Percentiles rank a stretch among this genome's conserved stretches.
phyloP scores from a whole-genome alignment of 2,797 vertebrate species.

The Mormyrus hasselquistii region DNA sequence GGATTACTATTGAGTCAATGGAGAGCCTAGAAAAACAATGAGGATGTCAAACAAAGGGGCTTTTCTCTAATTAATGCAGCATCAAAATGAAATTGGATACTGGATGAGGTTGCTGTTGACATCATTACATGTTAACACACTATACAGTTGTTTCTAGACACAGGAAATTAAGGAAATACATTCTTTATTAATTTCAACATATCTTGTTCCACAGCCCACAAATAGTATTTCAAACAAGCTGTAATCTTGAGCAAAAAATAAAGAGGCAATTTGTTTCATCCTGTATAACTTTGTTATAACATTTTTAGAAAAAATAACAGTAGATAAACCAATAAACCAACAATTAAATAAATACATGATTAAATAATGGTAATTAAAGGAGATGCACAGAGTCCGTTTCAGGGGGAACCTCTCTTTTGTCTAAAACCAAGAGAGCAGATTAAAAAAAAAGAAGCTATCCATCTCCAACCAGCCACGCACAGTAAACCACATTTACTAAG shows the following conservation, averaged over 20 bases:
- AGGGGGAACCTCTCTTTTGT: constrained; percentile 17
- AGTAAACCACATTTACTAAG: constrained; percentile 8
- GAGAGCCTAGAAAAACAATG: background rate
- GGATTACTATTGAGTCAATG: background rate
- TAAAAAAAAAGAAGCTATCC: background rate
- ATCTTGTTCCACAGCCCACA: constrained; percentile 41
- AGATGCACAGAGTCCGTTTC: constrained; percentile 29
- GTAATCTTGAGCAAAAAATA: constrained; percentile 41
- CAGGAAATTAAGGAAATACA: constrained; percentile 44
- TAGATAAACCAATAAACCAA: constrained; percentile 28
- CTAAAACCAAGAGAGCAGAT: constrained; percentile 16
- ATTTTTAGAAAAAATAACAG: constrained; percentile 39
- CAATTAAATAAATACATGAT: constrained; percentile 31
- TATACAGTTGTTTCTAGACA: background rate
- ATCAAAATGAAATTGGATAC: background rate
- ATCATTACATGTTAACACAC: background rate
- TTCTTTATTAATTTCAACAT: constrained; percentile 44
- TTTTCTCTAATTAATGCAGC: background rate
- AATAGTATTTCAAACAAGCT: constrained; percentile 42
- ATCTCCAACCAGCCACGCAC: constrained; percentile 11
- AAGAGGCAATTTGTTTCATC: constrained; percentile 37
- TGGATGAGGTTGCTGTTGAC: background rate
- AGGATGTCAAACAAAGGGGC: background rate
- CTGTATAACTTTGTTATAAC: constrained; percentile 34
- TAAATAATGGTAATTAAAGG: constrained; percentile 10